Conservation (phyloP, 2,113 vertebrate genomes). For the Centrocercus urophasianus region DNA sequence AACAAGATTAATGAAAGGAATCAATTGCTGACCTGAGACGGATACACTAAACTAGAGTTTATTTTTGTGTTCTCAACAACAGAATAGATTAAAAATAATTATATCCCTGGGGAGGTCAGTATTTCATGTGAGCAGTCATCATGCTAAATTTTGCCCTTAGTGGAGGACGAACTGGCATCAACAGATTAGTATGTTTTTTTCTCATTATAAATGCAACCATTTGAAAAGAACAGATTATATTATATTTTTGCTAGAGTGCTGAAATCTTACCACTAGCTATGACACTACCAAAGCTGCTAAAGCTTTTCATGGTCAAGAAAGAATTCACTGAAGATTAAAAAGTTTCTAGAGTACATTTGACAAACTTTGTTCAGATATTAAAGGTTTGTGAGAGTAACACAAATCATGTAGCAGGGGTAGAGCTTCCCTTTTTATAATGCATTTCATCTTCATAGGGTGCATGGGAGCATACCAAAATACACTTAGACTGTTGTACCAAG, state of each 20-base stretch:
- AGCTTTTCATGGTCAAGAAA: not conserved
- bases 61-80: not conserved
- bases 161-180: not conserved
- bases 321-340: not conserved
- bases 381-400: not conserved
- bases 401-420: not conserved
- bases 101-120: not conserved
- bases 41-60: not conserved
- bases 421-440: not conserved
- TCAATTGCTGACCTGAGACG: not conserved
- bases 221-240: not conserved
- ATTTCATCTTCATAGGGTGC: not conserved
- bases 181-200: rapidly evolving
- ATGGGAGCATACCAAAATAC: not conserved
- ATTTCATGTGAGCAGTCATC: not conserved
- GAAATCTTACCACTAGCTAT: not conserved
- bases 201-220: not conserved
- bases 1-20: not conserved
- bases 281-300: not conserved
- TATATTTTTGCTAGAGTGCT: not conserved
- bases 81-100: not conserved
- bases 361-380: not conserved
- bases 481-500: not conserved
- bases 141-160: not conserved
- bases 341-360: not conserved